A percentile compares a stretch with the other conserved stretches of the same genome.
Conservation (phyloP, 2,888 invertebrate genomes). For the Camptogramma bilineatum region DNA sequence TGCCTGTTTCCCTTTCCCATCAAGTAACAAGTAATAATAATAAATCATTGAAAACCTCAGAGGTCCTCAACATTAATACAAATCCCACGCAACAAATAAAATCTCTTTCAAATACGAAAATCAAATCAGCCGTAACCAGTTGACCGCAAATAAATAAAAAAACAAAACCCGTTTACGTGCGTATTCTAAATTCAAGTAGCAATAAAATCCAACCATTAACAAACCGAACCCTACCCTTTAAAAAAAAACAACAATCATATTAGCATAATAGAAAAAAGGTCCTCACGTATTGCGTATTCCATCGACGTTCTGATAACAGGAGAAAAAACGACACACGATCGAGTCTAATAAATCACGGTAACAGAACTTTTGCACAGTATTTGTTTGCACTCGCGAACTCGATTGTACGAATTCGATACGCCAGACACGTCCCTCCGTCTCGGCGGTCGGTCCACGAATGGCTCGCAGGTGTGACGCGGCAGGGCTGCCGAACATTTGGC, state of each 20-base stretch:
- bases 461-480: slow-evolving; percentile 43
- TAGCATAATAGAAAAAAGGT: slow-evolving; percentile 61
- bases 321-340: slow-evolving; percentile 59
- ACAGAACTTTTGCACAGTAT: slow-evolving; percentile 65
- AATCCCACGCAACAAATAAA: slow-evolving; percentile 28
- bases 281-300: slow-evolving; percentile 69
- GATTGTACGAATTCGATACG: slow-evolving; percentile 11
- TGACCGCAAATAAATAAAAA: slow-evolving; percentile 45
- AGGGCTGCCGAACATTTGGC: slow-evolving; percentile 43
- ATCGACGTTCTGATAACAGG: slow-evolving; percentile 54
- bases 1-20: no score
- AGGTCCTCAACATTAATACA: slow-evolving; percentile 20
- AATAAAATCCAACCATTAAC: slow-evolving; percentile 55
- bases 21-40: no score
- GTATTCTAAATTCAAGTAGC: slow-evolving; percentile 51
- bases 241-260: slow-evolving; percentile 56
- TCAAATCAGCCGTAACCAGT: slow-evolving; percentile 40
- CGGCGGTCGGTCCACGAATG: slow-evolving; percentile 68
- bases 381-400: slow-evolving; percentile 62
- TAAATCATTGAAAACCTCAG: background rate
- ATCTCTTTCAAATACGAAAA: slow-evolving; percentile 27
- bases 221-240: slow-evolving; percentile 49
- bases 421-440: slow-evolving; percentile 56
- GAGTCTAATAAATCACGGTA: slow-evolving; percentile 69
- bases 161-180: slow-evolving; percentile 46